Evolutionary conservation across 2,888 invertebrate genomes (phyloP).

Genomic region (Omphaloscelis lunosa): DNA sequence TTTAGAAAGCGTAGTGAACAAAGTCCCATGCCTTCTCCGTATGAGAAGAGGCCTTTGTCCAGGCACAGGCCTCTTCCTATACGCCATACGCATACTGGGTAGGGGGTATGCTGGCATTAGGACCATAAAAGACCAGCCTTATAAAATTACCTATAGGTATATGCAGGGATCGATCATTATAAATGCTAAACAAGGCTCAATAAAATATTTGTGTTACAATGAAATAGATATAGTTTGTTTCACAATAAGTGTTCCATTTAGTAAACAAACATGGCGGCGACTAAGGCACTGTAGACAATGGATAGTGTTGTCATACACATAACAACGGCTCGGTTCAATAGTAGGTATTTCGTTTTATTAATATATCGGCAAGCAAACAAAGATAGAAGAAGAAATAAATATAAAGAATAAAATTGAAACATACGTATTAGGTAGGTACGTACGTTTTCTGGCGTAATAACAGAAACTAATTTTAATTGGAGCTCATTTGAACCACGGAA

Average conservation of each 20-base stretch:
- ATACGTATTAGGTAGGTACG: neutral
- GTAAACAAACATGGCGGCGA: slow-evolving; percentile 30
- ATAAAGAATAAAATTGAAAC: too few species aligned
- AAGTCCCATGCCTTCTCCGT: neutral
- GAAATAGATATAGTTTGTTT: slow-evolving; percentile 15
- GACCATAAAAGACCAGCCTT: neutral
- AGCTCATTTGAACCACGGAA: neutral
- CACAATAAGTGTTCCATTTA: slow-evolving; percentile 26
- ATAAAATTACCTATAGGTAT: neutral
- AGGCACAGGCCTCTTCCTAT: too few species aligned
- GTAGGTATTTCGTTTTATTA: neutral
- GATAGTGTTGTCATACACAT: slow-evolving; percentile 5
- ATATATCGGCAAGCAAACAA: too few species aligned
- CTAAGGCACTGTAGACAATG: slow-evolving; percentile 27
- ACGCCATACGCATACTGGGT: too few species aligned
- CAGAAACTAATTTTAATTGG: neutral
- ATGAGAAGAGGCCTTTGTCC: neutral
- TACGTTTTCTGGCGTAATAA: neutral
- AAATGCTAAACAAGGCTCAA: neutral
- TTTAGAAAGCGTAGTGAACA: too few species aligned
- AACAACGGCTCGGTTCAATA: neutral
- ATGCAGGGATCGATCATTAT: neutral
- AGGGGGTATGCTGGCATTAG: neutral
- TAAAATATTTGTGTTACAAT: slow-evolving; percentile 8
- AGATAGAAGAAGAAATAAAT: too few species aligned